Percentiles rank a stretch among this genome's conserved stretches.
Conservation (phyloP, 2,113 vertebrate genomes). For the Patagioenas fasciata region DNA sequence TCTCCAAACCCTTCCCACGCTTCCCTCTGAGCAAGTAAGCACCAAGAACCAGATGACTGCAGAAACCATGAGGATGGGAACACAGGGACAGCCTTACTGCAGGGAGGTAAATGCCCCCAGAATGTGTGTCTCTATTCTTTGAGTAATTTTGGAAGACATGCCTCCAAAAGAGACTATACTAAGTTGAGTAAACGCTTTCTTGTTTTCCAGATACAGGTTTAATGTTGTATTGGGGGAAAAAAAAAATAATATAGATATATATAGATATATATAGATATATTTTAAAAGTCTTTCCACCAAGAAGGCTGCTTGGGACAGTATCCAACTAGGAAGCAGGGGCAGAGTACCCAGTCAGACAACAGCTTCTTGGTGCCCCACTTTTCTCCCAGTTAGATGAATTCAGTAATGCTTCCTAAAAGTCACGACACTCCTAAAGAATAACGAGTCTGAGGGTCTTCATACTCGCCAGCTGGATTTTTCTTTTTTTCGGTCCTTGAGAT, state of each 20-base stretch:
- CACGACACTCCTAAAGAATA: neutral
- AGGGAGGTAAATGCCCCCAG: neutral
- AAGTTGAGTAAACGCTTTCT: neutral
- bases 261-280: too few species aligned
- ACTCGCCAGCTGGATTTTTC: neutral
- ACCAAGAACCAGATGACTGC: neutral
- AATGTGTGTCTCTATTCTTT: neutral
- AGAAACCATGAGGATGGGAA: neutral
- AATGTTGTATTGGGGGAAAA: neutral
- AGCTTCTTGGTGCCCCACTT: neutral
- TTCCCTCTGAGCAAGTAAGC: neutral
- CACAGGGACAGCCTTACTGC: neutral
- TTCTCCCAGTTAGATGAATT: neutral
- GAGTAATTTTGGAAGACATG: neutral
- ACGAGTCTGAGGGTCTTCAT: fast-evolving
- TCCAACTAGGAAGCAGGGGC: neutral
- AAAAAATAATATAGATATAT: neutral
- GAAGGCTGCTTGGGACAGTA: neutral
- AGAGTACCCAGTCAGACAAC: fast-evolving
- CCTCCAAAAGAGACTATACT: neutral
- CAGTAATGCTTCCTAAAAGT: neutral
- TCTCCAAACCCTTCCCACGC: neutral
- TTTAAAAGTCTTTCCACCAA: neutral
- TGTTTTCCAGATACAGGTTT: neutral
- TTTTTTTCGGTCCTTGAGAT: neutral